Percentiles rank a stretch among this genome's conserved stretches.
These are phyloP conservation scores for Oriolus oriolus DNA, from an alignment of 2,113 vertebrate genomes.

Conservation along the genomic window DNA sequence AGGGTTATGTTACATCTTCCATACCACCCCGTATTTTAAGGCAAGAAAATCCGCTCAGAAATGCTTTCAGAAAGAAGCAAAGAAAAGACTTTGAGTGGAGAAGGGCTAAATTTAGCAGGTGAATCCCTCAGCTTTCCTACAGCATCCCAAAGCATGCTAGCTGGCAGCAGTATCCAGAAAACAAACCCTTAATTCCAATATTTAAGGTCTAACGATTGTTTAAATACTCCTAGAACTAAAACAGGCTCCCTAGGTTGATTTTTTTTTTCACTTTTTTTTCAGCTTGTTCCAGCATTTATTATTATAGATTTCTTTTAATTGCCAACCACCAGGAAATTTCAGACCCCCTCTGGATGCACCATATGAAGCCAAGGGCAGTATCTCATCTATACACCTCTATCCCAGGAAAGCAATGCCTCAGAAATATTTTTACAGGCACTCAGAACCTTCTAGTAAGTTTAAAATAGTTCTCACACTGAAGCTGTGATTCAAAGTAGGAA, in stretches of 20 bases:
- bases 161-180: neutral
- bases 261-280: neutral
- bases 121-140: neutral
- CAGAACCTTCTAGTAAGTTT: neutral
- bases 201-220: neutral
- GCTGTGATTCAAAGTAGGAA: neutral
- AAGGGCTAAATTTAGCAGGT: constrained; percentile 12
- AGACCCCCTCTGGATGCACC: neutral
- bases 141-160: neutral
- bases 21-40: neutral
- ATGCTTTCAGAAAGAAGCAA: neutral
- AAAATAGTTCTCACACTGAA: neutral
- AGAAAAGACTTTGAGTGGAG: neutral
- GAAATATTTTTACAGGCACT: neutral
- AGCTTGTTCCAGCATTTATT: neutral
- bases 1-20: neutral
- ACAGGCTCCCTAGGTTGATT: neutral
- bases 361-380: neutral
- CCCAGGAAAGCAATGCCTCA: neutral
- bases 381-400: neutral
- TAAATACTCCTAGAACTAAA: neutral
- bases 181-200: neutral
- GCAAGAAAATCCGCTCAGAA: neutral
- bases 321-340: neutral
- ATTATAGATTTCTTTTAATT: neutral